Evolutionary conservation across 2,113 vertebrate genomes (phyloP), one percentile per base, ranked within the genome.

Genomic region (Chaetodon trifascialis): DNA sequence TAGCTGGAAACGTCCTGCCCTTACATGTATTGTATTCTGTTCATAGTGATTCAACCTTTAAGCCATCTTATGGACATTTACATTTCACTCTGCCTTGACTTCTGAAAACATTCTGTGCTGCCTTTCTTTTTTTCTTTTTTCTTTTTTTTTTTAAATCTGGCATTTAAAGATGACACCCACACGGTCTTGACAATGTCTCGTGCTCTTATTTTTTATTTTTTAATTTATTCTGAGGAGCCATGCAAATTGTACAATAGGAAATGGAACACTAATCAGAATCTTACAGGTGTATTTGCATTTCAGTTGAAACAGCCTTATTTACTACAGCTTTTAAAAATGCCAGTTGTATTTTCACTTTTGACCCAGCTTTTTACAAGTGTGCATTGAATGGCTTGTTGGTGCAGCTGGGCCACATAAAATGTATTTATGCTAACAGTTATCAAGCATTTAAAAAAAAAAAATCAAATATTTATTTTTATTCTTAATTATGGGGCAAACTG

Each of bases 151-250:
- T 52, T n/a, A n/a, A 47, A 54, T 76, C 46, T 67, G 65, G 36
- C 58, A 77, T 80, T 81, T 80, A 76, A 82, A 88, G 30, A 52
- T 44, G 11, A 80, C 75, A 70, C 51, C 63, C 74, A 83, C 68
- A 30, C 38, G 0, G 47, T 58, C 59, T 40, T 74, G 19, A 25
- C 46, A 54, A 51, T 49, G 7, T 65, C 36, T 14, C 58, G 34
- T 17, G 14, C 12, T 65, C 63, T 23, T 14, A 59, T 58, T 25
- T 54, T 54, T 14, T 34, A 7, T 40, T 40, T 40, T 40, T 54
- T 54, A 52, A 6, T 51, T 51, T 51, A 15, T 49, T 49, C 30
- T 68, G 11, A 21, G 4, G 46, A 56, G 55, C 10, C 7, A 21
- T 68, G 59, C 51, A 38, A 52, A 52, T 66, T 63, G 7, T 66